These are phyloP conservation scores for Acinonyx jubatus DNA, from an alignment of 2,113 vertebrate species.

Conservation along the genomic window DNA sequence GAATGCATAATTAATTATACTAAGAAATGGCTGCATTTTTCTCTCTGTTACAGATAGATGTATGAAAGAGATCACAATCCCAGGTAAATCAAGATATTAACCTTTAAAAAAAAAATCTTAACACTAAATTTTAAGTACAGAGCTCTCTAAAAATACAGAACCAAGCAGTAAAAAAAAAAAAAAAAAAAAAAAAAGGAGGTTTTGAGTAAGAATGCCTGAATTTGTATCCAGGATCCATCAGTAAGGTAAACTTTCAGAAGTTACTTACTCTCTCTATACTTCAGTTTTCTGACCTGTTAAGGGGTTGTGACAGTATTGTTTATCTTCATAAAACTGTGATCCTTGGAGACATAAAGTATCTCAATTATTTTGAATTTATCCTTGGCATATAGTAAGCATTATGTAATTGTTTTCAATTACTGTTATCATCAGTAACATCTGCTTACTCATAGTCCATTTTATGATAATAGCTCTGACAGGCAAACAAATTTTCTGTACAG, in stretches of 20 bases:
- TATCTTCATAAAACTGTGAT: not conserved
- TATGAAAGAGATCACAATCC: not conserved
- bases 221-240: not conserved
- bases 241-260: not conserved
- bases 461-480: not conserved
- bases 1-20: not conserved
- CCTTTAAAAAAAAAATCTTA: not conserved
- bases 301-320: not conserved
- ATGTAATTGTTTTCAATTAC: not conserved
- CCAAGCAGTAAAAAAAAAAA: not conserved
- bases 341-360: not conserved
- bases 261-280: not conserved
- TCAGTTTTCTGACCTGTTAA: not conserved
- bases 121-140: not conserved
- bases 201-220: not conserved
- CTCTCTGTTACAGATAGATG: not conserved
- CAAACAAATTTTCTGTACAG: not conserved
- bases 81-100: not conserved
- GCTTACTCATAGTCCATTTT: not conserved
- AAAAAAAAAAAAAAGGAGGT: not conserved
- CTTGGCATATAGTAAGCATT: not conserved
- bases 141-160: not conserved
- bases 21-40: not conserved
- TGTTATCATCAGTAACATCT: not conserved
- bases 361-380: not conserved